A percentile compares a stretch with the other conserved stretches of the same genome.
These are phyloP conservation scores for Oegoconia quadripuncta DNA, from an alignment of 2,888 invertebrate genomes.

Conservation along the genomic window DNA sequence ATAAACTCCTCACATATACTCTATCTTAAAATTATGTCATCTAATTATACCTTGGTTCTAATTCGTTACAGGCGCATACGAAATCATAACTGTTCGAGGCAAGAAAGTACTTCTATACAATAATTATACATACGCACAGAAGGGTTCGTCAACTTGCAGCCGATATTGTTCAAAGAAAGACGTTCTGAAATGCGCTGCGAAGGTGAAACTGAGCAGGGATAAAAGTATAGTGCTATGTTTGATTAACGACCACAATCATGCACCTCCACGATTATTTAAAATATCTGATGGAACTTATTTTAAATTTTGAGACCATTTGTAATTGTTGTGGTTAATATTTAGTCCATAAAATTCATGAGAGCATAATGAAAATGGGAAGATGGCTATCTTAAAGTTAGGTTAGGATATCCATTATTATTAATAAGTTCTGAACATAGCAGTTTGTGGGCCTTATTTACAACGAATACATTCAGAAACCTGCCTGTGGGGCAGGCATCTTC, in stretches of 20 bases:
- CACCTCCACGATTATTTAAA: background rate
- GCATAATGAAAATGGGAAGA: too few relatives aligned
- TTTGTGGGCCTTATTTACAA: too few relatives aligned
- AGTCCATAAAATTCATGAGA: too few relatives aligned
- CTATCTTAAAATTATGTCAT: background rate
- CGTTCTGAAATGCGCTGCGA: background rate
- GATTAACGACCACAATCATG: constrained; percentile 1
- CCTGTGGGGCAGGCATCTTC: too few relatives aligned
- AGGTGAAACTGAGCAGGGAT: background rate
- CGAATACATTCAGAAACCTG: too few relatives aligned
- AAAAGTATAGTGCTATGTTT: background rate
- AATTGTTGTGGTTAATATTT: too few relatives aligned
- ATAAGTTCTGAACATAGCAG: too few relatives aligned
- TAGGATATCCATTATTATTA: background rate
- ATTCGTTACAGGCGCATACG: background rate
- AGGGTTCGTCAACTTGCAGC: background rate
- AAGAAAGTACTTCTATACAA: background rate
- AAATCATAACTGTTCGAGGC: background rate
- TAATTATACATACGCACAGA: background rate
- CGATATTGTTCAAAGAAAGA: background rate
- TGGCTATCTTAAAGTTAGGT: too few relatives aligned
- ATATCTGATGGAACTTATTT: background rate
- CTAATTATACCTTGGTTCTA: background rate
- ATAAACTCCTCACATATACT: too few relatives aligned
- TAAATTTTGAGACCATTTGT: background rate